Evolutionary conservation across 2,888 invertebrate species (phyloP).

Genomic region (Ligdia adustata): DNA sequence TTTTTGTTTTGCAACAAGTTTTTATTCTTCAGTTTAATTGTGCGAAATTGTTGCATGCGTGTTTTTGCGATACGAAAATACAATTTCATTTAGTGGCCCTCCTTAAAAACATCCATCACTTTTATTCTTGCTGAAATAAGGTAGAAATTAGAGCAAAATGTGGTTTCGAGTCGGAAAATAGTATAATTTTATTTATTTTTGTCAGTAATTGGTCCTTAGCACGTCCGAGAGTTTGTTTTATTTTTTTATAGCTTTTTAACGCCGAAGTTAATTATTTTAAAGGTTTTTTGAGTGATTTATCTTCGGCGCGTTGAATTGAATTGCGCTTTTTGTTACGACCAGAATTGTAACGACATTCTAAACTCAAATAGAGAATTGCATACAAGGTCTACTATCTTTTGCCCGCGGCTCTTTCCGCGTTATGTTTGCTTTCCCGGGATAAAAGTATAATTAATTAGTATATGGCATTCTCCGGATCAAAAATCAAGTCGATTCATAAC

Average conservation of each 20-base stretch:
- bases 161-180: neutral
- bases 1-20: slow-evolving; percentile 52
- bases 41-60: slow-evolving; percentile 73
- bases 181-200: slow-evolving; percentile 29
- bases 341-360: too few species aligned
- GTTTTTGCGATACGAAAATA: slow-evolving; percentile 51
- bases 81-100: slow-evolving; percentile 1
- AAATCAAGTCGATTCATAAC: too few species aligned
- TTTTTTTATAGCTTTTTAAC: slow-evolving; percentile 31
- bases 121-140: slow-evolving; percentile 7
- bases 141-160: neutral
- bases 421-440: too few species aligned
- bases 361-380: too few species aligned
- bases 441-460: too few species aligned
- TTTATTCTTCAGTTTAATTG: slow-evolving; percentile 73
- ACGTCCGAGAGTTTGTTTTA: slow-evolving; percentile 36
- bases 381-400: too few species aligned
- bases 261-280: slow-evolving; percentile 32
- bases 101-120: neutral
- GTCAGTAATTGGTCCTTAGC: slow-evolving; percentile 46
- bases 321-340: slow-evolving; percentile 9
- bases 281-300: slow-evolving; percentile 31
- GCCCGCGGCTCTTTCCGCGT: too few species aligned
- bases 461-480: too few species aligned
- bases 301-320: slow-evolving; percentile 16